A percentile compares a stretch with the other conserved stretches of the same genome.
phyloP scores from a whole-genome alignment of 2,113 vertebrate species.

The Salvelinus alpinus region DNA sequence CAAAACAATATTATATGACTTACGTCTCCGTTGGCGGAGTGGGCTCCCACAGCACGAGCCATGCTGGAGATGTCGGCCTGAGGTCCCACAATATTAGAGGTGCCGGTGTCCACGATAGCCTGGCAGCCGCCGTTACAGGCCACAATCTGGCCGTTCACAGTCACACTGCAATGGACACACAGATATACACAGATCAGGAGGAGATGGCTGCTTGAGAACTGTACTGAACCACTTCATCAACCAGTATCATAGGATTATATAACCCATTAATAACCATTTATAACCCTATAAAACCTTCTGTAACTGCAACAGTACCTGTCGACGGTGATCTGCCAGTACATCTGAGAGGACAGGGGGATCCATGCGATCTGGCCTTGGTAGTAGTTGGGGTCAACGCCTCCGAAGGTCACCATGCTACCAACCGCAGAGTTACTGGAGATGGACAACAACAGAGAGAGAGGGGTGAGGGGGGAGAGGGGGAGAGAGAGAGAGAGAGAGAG shows the following conservation, averaged over 20 bases:
- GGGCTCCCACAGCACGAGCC: slow-evolving; percentile 59
- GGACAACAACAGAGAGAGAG: neutral
- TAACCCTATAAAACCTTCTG: neutral
- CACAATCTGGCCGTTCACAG: slow-evolving; percentile 58
- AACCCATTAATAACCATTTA: neutral
- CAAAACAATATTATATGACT: slow-evolving; percentile 13
- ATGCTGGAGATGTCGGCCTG: slow-evolving; percentile 54
- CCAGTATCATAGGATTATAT: neutral
- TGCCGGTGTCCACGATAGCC: slow-evolving; percentile 79
- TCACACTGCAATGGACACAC: slow-evolving; percentile 45
- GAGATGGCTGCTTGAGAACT: neutral
- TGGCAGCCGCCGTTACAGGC: slow-evolving; percentile 75
- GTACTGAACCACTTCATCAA: neutral
- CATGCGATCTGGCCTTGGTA: slow-evolving; percentile 70
- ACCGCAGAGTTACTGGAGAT: slow-evolving; percentile 41
- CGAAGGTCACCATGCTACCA: slow-evolving; percentile 72
- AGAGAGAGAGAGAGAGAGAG: neutral
- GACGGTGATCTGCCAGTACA: slow-evolving; percentile 78
- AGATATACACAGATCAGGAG: neutral
- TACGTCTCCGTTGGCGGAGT: slow-evolving; percentile 57
- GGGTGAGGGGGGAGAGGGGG: fast-evolving
- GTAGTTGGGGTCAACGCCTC: slow-evolving; percentile 59
- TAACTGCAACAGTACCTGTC: slow-evolving; percentile 64
- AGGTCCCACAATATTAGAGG: slow-evolving; percentile 72
- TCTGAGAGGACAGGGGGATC: slow-evolving; percentile 66